phyloP scores from a whole-genome alignment of 1,140 invertebrate genomes.

The Aphelinus atriplicis region DNA sequence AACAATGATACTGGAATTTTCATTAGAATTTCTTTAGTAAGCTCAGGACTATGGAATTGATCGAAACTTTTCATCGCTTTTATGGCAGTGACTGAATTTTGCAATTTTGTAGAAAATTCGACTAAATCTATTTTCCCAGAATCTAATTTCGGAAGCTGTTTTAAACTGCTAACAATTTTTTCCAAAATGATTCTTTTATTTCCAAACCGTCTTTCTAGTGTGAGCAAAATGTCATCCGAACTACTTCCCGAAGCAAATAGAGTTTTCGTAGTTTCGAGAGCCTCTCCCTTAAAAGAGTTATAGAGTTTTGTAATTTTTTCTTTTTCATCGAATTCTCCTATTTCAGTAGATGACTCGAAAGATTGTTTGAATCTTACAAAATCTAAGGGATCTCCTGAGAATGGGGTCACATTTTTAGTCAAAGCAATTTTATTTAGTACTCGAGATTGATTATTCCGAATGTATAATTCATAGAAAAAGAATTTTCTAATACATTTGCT shows the following conservation, averaged over 20 bases:
- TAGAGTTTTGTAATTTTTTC: conserved; percentile 11
- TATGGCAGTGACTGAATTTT: neutral
- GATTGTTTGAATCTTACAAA: neutral
- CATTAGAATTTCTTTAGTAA: neutral
- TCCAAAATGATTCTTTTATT: neutral
- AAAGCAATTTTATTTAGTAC: neutral
- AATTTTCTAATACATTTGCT: too few species aligned
- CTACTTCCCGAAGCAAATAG: neutral
- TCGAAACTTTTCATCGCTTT: neutral
- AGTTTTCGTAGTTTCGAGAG: neutral
- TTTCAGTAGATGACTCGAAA: neutral
- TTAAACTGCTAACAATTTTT: neutral
- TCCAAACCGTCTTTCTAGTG: conserved; percentile 1
- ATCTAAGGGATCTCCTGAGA: conserved; percentile 9
- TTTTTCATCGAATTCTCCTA: neutral
- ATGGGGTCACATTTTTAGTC: neutral
- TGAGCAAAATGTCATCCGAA: neutral
- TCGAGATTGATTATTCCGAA: too few species aligned
- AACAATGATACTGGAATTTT: neutral
- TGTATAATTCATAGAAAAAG: too few species aligned
- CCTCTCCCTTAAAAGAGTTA: conserved; percentile 13
- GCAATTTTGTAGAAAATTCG: neutral
- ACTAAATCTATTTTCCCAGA: neutral
- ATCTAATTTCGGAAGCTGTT: neutral
- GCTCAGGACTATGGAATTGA: conserved; percentile 3